Evolutionary conservation across 2,797 vertebrate species (phyloP).

Genomic region (Neopelma chrysocephalum): DNA sequence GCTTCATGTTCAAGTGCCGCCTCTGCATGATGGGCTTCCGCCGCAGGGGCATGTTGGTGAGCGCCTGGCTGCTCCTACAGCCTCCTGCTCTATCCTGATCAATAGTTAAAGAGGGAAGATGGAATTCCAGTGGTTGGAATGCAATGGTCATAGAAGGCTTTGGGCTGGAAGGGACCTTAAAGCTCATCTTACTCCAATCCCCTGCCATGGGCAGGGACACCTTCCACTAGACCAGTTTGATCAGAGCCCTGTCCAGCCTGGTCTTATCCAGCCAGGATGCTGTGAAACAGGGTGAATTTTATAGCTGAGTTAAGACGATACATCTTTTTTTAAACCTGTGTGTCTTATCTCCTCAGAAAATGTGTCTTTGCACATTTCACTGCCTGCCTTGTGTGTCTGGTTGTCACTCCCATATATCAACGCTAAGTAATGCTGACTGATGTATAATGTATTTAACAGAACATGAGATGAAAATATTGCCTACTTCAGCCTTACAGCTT

Average conservation of each 20-base stretch:
- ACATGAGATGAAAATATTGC: neutral
- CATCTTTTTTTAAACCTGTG: neutral
- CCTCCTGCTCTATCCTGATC: neutral
- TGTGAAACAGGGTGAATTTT: neutral
- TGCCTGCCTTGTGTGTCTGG: neutral
- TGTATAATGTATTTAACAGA: neutral
- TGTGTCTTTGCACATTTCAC: neutral
- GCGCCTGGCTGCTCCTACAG: neutral
- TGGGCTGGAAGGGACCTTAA: neutral
- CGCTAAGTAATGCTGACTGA: neutral
- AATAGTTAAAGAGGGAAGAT: neutral
- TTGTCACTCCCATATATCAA: neutral
- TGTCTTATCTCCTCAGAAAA: neutral
- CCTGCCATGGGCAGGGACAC: neutral
- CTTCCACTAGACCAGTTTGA: neutral
- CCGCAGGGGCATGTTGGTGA: slow-evolving; percentile 96
- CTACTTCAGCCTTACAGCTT: neutral
- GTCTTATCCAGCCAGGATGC: neutral
- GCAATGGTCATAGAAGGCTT: neutral
- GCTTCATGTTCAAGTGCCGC: slow-evolving; percentile 97
- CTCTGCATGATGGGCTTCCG: slow-evolving; percentile 99
- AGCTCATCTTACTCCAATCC: neutral
- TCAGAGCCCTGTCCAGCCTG: neutral
- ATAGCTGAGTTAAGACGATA: neutral
- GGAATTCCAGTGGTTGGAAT: neutral